Evolutionary conservation across 2,888 invertebrate genomes (phyloP), one percentile per base, ranked within the genome.

Genomic region (Callinectes sapidus): DNA sequence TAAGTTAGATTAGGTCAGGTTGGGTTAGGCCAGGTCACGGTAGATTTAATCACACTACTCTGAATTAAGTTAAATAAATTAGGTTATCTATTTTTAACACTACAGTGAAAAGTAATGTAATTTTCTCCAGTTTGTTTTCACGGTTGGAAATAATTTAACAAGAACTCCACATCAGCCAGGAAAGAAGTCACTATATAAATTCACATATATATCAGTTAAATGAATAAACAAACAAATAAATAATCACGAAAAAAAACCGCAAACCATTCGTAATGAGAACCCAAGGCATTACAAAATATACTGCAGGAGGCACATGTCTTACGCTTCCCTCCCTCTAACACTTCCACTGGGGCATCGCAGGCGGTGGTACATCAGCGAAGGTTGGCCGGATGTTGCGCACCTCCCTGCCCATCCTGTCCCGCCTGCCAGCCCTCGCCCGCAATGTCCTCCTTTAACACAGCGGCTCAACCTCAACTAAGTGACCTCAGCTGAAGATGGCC

Each of bases 351-450:
- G 81, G 35, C 32, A 48, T 81, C 35, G 35, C 35, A 81, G 81
- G 35, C 14, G 81, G 32, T 2, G 81, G 35, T 6, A 81, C 81
- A 3, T 35, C 32, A n/a, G 35, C 14, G 81, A 87, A 54, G 28
- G n/a, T 54, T n/a, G 42, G 2, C 18, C n/a, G 48, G 18, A 5
- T 54, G 32, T 28, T 87, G 42, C 87, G 48, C 48, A 87, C 54
- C 32, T n/a, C 42, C 87, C 54, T 87, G 54, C 87, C 87, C n/a
- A 48, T 54, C 28, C 87, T 87, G 48, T 87, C 54, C 13, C 54
- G 87, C 54, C 54, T 87, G n/a, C 54, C 87, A 13, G 48, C 48
- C 23, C 48, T 54, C 42, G 87, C 87, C 48, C 42, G 86, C 23
- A 39, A 23, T 32, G n/a, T 35, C 14, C n/a, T 87, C 42, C 54